Percentiles rank a stretch among this genome's conserved stretches.
Evolutionary conservation across 2,888 invertebrate genomes (phyloP).

Genomic region (Dimorphilus gyrociliatus): DNA sequence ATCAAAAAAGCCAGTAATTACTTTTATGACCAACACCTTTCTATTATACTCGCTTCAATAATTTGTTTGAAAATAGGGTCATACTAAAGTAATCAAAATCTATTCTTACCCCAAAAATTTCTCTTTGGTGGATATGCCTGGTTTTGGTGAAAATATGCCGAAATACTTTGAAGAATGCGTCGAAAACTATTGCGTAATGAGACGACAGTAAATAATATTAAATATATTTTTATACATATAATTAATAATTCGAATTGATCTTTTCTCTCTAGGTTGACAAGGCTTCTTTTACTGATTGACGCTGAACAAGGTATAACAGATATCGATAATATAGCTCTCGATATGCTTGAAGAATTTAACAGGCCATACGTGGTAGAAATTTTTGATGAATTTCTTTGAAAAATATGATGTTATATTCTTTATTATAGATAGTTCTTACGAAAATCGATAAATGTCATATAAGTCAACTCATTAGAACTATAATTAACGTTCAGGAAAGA

Average conservation of each 20-base stretch:
- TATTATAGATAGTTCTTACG: slow-evolving; percentile 20
- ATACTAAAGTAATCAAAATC: slow-evolving; percentile 26
- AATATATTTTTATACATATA: neutral
- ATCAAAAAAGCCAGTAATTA: slow-evolving; percentile 27
- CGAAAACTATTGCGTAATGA: slow-evolving; percentile 21
- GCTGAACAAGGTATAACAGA: slow-evolving; percentile 14
- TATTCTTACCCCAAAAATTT: slow-evolving; percentile 21
- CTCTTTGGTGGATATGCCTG: slow-evolving; percentile 33
- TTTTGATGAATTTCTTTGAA: neutral
- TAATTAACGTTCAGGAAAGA: slow-evolving; percentile 13
- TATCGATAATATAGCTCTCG: slow-evolving; percentile 17
- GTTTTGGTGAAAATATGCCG: slow-evolving; percentile 34
- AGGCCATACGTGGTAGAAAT: slow-evolving; percentile 20
- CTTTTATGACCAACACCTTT: neutral
- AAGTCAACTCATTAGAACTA: slow-evolving; percentile 13
- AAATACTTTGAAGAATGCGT: slow-evolving; percentile 23
- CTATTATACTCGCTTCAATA: neutral
- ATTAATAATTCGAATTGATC: slow-evolving; percentile 1
- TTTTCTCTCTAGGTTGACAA: slow-evolving; percentile 15
- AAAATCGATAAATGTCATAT: slow-evolving; percentile 21
- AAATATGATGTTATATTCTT: slow-evolving; percentile 1
- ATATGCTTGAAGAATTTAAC: slow-evolving; percentile 24
- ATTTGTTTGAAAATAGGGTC: slow-evolving; percentile 19
- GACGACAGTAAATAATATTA: slow-evolving; percentile 18
- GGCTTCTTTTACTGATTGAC: slow-evolving; percentile 23